phyloP scores from a whole-genome alignment of 2,797 vertebrate genomes.

The Furcifer pardalis region DNA sequence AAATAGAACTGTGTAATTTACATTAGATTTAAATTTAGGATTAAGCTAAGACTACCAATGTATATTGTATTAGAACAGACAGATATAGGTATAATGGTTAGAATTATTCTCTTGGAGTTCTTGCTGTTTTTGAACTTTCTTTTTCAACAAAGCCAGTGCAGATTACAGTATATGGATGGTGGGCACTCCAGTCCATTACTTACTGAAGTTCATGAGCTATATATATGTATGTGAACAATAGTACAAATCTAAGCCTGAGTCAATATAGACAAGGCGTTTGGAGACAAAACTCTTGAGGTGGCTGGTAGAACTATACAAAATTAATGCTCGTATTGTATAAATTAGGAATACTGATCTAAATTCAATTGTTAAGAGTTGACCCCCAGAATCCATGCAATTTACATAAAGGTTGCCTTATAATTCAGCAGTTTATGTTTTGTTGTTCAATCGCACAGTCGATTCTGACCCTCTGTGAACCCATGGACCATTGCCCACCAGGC shows the following conservation, averaged over 20 bases:
- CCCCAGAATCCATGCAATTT: no score
- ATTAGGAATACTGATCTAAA: not conserved
- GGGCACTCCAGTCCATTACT: no score
- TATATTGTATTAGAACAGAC: not conserved
- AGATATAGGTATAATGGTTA: not conserved
- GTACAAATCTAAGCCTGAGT: not conserved
- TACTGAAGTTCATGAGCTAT: not conserved
- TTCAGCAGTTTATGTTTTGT: no score
- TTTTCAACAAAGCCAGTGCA: no score
- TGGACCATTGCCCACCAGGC: no score
- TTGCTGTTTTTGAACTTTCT: not conserved
- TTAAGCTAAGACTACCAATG: not conserved
- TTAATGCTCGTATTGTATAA: not conserved
- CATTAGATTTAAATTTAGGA: not conserved
- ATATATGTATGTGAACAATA: not conserved
- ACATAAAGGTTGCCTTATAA: no score
- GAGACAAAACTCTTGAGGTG: no score
- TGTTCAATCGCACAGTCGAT: no score
- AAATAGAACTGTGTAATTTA: not conserved
- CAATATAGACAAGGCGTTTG: no score
- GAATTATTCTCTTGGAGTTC: not conserved
- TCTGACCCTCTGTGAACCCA: no score
- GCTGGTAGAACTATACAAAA: not conserved
- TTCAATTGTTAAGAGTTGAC: no score
- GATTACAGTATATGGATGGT: no score